These are phyloP conservation scores for Eurytoma adleriae DNA, from an alignment of 2,888 invertebrate species.

Conservation along the genomic window DNA sequence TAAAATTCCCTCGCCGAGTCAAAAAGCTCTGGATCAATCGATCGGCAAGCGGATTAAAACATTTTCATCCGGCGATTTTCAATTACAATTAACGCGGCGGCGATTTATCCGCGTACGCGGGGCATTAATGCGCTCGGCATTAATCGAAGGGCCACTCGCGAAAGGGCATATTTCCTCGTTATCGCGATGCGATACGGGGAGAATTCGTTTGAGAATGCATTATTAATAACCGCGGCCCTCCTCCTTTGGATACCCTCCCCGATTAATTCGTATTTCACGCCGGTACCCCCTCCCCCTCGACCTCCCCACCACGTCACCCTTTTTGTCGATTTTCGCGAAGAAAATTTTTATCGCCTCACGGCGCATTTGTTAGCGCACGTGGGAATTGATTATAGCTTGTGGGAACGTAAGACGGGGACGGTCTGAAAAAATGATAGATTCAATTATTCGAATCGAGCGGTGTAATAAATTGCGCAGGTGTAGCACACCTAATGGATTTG, in stretches of 20 bases:
- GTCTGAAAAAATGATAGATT: conserved; percentile 26
- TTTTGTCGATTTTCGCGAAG: too few relatives aligned
- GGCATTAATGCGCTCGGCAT: conserved; percentile 19
- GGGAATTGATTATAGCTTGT: conserved; percentile 40
- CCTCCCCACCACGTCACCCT: too few relatives aligned
- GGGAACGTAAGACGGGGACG: background rate
- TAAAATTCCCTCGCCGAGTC: too few relatives aligned
- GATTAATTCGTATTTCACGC: conserved; percentile 47
- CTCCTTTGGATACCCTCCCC: conserved; percentile 4
- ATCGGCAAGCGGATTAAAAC: conserved; percentile 42
- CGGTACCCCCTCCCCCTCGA: background rate
- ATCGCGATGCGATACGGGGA: conserved; percentile 50
- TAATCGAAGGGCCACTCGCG: conserved; percentile 27
- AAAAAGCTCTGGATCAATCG: too few relatives aligned
- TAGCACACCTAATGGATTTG: conserved; percentile 17
- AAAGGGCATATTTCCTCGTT: conserved; percentile 56
- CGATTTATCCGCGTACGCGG: conserved; percentile 34
- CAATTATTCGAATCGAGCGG: conserved; percentile 50
- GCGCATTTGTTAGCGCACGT: conserved; percentile 31
- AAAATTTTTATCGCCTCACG: too few relatives aligned
- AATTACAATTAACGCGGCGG: conserved; percentile 48
- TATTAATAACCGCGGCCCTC: conserved; percentile 49
- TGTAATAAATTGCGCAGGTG: conserved; percentile 31
- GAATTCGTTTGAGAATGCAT: conserved; percentile 51
- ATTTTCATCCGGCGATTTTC: conserved; percentile 43